Conservation (phyloP, 1,140 invertebrate species). For the Macrosteles quadrilineatus region DNA sequence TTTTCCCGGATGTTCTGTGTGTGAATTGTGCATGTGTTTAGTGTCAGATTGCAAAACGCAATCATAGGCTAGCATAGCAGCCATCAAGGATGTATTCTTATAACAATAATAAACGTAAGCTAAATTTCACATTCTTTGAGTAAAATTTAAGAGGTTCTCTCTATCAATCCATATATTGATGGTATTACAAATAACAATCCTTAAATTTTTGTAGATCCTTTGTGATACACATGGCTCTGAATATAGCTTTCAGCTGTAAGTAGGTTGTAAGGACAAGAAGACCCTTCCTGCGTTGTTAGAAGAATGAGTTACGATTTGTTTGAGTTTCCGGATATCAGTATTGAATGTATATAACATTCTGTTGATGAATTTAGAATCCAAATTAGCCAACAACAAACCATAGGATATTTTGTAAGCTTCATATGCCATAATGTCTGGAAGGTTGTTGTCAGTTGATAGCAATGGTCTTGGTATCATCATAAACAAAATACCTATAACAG, state of each 20-base stretch:
- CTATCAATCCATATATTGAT: no score
- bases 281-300: not conserved
- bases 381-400: no score
- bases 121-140: not conserved
- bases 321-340: no score
- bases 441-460: constrained; percentile 19
- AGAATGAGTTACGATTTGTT: not conserved
- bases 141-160: no score
- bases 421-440: not conserved
- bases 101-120: constrained; percentile 24
- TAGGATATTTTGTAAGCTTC: no score
- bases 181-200: no score
- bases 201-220: no score
- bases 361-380: no score
- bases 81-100: constrained; percentile 30
- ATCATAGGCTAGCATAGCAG: constrained; percentile 28
- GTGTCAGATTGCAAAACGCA: constrained; percentile 31
- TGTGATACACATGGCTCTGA: constrained; percentile 5
- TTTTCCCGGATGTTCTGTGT: not conserved
- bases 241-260: constrained; percentile 20
- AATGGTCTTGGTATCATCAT: constrained; percentile 5
- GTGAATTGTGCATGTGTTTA: constrained; percentile 21
- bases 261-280: constrained; percentile 18
- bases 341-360: no score
- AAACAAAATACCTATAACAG: no score